Conservation (phyloP, 2,113 vertebrate species). For the Cephalopholis sonnerati region DNA sequence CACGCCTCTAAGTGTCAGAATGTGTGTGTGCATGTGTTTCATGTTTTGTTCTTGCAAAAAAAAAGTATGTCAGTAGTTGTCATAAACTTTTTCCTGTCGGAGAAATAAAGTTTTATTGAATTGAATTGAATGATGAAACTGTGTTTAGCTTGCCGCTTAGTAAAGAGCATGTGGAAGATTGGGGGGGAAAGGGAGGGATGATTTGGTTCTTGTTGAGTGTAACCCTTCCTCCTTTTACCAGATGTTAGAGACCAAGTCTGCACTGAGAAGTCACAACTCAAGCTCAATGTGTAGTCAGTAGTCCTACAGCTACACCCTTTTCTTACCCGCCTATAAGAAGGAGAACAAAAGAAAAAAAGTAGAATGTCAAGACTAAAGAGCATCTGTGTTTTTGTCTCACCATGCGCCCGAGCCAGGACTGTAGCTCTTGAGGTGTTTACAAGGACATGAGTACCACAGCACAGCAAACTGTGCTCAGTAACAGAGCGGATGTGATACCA, state of each 20-base stretch:
- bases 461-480: conserved; percentile 47
- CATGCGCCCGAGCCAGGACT: conserved; percentile 71
- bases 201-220: conserved; percentile 52
- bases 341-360: conserved; percentile 46
- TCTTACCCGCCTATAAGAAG: conserved; percentile 48
- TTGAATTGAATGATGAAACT: conserved; percentile 67
- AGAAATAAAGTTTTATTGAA: conserved; percentile 33
- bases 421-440: conserved; percentile 71
- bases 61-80: conserved; percentile 62
- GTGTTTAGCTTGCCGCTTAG: conserved; percentile 77
- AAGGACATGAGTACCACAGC: conserved; percentile 42
- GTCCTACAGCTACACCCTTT: conserved; percentile 66
- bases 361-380: conserved; percentile 50
- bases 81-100: conserved; percentile 57
- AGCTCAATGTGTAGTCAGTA: conserved; percentile 76
- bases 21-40: conserved; percentile 60
- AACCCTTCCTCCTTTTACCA: conserved; percentile 55
- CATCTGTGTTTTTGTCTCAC: conserved; percentile 47
- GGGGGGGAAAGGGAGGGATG: conserved; percentile 26
- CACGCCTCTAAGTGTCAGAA: conserved; percentile 55
- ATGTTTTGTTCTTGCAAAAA: conserved; percentile 61
- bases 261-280: conserved; percentile 80
- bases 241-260: conserved; percentile 81
- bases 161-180: conserved; percentile 74
- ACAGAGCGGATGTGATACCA: conserved; percentile 34